phyloP scores from a whole-genome alignment of 2,888 invertebrate species.

The Epirrhoe alternata region DNA sequence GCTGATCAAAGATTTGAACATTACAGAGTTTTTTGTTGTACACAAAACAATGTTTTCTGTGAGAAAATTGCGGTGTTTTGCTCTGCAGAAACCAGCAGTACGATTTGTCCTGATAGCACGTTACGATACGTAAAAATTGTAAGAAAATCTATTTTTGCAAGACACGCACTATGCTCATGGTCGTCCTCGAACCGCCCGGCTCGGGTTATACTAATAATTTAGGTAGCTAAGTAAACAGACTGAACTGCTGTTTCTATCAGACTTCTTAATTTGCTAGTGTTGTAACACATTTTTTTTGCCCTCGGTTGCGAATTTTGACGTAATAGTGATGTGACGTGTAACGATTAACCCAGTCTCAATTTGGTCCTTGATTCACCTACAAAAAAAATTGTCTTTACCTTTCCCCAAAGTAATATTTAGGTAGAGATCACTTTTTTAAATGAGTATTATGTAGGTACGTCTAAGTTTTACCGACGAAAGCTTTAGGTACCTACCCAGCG shows the following conservation, averaged over 20 bases:
- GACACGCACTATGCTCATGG: constrained; percentile 77
- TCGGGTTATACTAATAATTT: constrained; percentile 50
- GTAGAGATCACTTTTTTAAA: too few relatives aligned
- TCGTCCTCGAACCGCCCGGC: constrained; percentile 66
- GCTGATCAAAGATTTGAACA: constrained; percentile 87
- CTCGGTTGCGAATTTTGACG: constrained; percentile 29
- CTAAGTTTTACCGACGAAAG: too few relatives aligned
- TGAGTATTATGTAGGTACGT: too few relatives aligned
- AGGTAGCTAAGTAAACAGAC: constrained; percentile 46
- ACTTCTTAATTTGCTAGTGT: constrained; percentile 51
- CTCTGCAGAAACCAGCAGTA: constrained; percentile 59
- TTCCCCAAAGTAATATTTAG: too few relatives aligned
- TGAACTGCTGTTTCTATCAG: neutral
- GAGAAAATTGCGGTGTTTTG: constrained; percentile 62
- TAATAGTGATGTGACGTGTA: neutral
- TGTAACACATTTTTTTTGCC: constrained; percentile 41
- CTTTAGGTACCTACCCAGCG: too few relatives aligned
- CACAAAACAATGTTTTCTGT: constrained; percentile 61
- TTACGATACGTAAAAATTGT: constrained; percentile 73
- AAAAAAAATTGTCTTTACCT: too few relatives aligned
- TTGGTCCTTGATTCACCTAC: too few relatives aligned
- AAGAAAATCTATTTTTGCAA: constrained; percentile 80
- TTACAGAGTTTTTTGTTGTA: constrained; percentile 79
- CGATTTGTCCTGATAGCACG: constrained; percentile 73
- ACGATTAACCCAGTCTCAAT: neutral